Percentiles rank a stretch among this genome's conserved stretches.
Conservation (phyloP, 2,888 invertebrate genomes). For the Dione juno region DNA sequence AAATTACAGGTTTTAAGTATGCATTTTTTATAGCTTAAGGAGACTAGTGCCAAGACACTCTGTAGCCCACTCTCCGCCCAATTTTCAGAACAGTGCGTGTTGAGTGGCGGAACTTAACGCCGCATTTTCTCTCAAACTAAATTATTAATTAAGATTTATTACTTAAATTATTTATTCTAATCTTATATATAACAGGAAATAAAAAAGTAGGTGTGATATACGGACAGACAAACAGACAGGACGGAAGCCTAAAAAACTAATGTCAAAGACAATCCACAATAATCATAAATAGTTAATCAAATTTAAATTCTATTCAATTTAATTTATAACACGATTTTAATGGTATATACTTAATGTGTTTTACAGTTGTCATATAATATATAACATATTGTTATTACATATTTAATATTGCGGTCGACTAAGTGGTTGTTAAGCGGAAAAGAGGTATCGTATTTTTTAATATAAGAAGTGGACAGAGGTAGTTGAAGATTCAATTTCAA, state of each 20-base stretch:
- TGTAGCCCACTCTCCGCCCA: no score
- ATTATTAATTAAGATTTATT: no score
- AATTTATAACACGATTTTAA: constrained; percentile 6
- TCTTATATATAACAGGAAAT: background rate
- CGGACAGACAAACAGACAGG: no score
- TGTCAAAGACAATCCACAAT: background rate
- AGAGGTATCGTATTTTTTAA: no score
- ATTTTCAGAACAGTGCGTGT: background rate
- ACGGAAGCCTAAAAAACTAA: no score
- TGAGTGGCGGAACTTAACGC: background rate
- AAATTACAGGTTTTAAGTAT: no score
- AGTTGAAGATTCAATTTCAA: no score
- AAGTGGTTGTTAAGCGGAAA: background rate
- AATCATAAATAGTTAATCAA: background rate
- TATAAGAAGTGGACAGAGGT: no score
- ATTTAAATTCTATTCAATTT: background rate
- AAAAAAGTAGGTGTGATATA: no score
- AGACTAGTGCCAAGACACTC: no score
- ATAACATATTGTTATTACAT: background rate
- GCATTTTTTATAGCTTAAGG: no score
- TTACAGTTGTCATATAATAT: background rate
- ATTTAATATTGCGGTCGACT: background rate
- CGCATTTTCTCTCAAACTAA: background rate
- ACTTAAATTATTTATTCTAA: no score
- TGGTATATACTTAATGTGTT: background rate